Evolutionary conservation across 2,888 invertebrate genomes (phyloP).

Genomic region (Tetanocera ferruginea): DNA sequence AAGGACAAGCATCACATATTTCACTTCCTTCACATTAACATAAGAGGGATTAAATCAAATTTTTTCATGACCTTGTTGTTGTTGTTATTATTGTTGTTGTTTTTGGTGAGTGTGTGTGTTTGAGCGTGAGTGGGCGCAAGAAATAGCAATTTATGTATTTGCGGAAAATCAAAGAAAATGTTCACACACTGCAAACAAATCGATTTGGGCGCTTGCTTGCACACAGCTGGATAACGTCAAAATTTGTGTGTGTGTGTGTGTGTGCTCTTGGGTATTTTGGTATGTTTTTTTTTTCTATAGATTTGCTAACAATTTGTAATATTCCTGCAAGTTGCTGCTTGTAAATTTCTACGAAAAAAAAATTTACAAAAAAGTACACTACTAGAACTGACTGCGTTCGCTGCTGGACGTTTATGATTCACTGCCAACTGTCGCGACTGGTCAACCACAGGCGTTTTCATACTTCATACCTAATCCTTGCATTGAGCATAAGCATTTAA

Average conservation of each 20-base stretch:
- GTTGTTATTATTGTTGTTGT: background rate
- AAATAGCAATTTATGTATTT: background rate
- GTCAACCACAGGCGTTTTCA: too few species aligned
- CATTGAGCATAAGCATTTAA: too few species aligned
- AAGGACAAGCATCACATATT: background rate
- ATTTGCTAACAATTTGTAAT: background rate
- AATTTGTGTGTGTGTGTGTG: background rate
- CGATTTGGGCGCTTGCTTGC: background rate
- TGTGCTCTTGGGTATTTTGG: background rate
- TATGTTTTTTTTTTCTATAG: background rate
- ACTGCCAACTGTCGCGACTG: too few species aligned
- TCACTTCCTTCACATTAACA: background rate
- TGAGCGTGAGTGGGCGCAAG: background rate
- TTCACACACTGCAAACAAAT: background rate
- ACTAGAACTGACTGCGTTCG: too few species aligned
- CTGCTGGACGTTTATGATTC: too few species aligned
- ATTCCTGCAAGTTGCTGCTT: background rate
- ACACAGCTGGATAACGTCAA: too few species aligned
- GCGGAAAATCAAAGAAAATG: constrained; percentile 6
- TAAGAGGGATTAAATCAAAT: too few species aligned
- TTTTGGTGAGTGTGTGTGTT: too few species aligned
- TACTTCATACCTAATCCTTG: too few species aligned
- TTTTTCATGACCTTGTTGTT: background rate
- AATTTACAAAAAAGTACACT: background rate
- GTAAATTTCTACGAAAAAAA: background rate